Percentiles rank a stretch among this genome's conserved stretches.
Conservation (phyloP, 2,113 vertebrate genomes). For the Etheostoma spectabile region DNA sequence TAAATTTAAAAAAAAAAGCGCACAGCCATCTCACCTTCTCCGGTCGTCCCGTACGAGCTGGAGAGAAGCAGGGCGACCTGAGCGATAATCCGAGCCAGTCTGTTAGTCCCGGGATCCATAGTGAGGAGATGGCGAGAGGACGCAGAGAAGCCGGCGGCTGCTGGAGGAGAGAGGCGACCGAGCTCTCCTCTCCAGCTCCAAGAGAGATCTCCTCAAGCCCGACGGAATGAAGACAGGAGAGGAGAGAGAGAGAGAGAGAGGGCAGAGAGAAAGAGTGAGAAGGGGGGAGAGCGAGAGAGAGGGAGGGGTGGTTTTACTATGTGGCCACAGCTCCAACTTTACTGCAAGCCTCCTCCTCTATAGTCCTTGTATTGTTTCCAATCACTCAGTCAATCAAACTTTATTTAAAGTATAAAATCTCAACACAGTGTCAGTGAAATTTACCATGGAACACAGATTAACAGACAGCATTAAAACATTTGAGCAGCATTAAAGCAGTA, state of each 20-base stretch:
- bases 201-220: conserved; percentile 43
- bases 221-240: background rate
- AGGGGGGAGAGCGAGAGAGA: background rate
- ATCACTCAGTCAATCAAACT: too few relatives aligned
- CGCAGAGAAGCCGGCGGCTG: conserved; percentile 37
- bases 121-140: conserved; percentile 24
- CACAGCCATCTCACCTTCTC: conserved; percentile 65
- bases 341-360: too few relatives aligned
- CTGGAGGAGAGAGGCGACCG: conserved; percentile 46
- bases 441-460: too few relatives aligned
- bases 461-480: too few relatives aligned
- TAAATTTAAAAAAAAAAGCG: background rate
- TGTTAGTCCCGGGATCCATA: conserved; percentile 62
- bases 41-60: conserved; percentile 48
- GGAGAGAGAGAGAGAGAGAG: background rate
- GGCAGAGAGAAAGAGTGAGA: background rate
- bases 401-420: too few relatives aligned
- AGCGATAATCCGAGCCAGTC: conserved; percentile 56
- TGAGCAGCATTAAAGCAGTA: too few relatives aligned
- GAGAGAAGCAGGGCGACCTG: conserved; percentile 49
- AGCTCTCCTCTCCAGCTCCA: conserved; percentile 63
- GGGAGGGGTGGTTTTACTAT: background rate
- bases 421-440: too few relatives aligned
- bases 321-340: background rate
- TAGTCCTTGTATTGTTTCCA: too few relatives aligned